Percentiles rank a stretch among this genome's conserved stretches.
These are phyloP conservation scores for Poeciliopsis presidionis DNA, from an alignment of 2,797 vertebrate genomes.

Conservation along the genomic window DNA sequence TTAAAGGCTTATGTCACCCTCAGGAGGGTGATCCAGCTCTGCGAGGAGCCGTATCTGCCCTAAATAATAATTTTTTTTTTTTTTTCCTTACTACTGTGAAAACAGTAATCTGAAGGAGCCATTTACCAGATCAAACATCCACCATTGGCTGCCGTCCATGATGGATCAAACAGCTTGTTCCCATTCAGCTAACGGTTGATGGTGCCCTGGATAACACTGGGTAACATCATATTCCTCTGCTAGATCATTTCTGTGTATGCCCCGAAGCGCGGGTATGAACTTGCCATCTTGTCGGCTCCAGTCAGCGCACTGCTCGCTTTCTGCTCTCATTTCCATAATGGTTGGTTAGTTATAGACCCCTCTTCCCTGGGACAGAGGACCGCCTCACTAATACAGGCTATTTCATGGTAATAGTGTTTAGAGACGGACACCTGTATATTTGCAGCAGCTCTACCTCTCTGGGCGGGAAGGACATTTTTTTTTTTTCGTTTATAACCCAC, in stretches of 20 bases:
- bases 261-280: constrained; percentile 24
- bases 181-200: neutral
- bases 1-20: neutral
- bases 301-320: constrained; percentile 28
- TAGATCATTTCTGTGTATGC: constrained; percentile 19
- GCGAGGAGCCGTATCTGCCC: neutral
- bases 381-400: constrained; percentile 58
- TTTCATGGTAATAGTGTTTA: constrained; percentile 76
- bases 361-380: constrained; percentile 41
- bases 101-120: constrained; percentile 1
- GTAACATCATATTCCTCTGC: constrained; percentile 16
- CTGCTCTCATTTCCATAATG: constrained; percentile 65
- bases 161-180: constrained; percentile 3
- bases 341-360: constrained; percentile 48
- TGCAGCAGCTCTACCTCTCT: constrained; percentile 31
- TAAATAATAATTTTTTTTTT: neutral
- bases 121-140: constrained; percentile 2
- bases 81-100: neutral
- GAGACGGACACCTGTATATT: constrained; percentile 78
- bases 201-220: constrained; percentile 11
- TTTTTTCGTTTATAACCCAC: constrained; percentile 8
- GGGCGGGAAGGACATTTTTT: neutral
- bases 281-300: constrained; percentile 49
- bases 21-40: neutral
- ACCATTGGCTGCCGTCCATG: neutral